Base-by-base conservation (phyloP, 1,140 invertebrate genomes). In the Stenopsyche tienmushanensis region DNA sequence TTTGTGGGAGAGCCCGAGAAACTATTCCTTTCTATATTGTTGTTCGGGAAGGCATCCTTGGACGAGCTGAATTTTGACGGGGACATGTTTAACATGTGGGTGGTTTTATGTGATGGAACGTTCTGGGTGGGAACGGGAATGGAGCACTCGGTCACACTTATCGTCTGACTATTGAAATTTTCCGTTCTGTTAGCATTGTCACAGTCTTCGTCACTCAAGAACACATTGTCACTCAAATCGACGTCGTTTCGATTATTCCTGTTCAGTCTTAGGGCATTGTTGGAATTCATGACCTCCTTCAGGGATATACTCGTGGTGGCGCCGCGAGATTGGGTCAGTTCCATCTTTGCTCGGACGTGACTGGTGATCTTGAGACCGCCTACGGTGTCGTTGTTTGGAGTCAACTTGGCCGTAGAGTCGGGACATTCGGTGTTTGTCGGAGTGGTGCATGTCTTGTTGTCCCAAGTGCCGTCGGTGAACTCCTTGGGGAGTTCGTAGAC, bases 401-500 rank as follows among this genome's bases (percentile, higher is more conserved):
- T 25, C 9, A 64, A 17, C 39, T 62, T 65, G 10, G 34, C 55
- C 0, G 13, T 50, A 26, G 54, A 55, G 42, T 64, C 64, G 23
- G 17, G 42, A 15, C 8, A 1, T 13, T 65, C 57, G 15, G 8
- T 17, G 17, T 17, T 50, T 5, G n/a, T 18, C 0, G 54, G 44
- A n/a, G 54, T 47, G 1, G 60, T 50, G 24, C 44, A 23, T 7
- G 3, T 29, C 10, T 69, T 44, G 42, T 20, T 21, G 1, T 71
- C 65, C 65, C 65, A 67, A 8, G 52, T 59, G 13, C 52, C 60
- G 3, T 71, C 69, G 10, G 52, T 54, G 49, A 58, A 71, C 18
- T 80, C 78, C 53, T 74, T 75, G 10, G 78, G 79, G 52, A 80
- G 65, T 69, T 81, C 79, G 55, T 81, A 81, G 0, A 80, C 78